Evolutionary conservation across 2,888 invertebrate genomes (phyloP).

Genomic region (Zhuqinia jingwanae): DNA sequence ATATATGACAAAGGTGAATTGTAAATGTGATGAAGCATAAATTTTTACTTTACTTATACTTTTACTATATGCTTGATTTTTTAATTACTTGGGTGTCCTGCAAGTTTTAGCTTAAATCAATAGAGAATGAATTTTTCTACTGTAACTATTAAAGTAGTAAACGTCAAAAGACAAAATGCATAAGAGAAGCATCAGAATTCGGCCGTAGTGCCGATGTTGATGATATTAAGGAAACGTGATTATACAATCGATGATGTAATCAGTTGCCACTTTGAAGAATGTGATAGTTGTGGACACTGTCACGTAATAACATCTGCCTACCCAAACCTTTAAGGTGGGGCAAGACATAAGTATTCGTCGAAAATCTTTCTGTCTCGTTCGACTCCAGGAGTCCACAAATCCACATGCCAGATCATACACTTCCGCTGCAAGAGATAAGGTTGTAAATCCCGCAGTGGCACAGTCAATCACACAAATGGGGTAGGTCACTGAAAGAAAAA

Average conservation of each 20-base stretch:
- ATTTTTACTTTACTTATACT: no score
- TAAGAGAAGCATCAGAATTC: no score
- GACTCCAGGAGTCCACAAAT: constrained; percentile 71
- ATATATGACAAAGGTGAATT: no score
- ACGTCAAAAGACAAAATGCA: no score
- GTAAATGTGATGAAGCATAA: no score
- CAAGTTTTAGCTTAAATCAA: no score
- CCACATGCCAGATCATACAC: constrained; percentile 64
- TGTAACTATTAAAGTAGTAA: no score
- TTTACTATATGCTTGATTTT: no score
- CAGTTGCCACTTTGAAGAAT: constrained; percentile 63
- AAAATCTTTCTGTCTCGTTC: constrained; percentile 68
- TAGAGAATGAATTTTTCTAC: no score
- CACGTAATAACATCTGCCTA: constrained; percentile 66
- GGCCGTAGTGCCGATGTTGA: no score
- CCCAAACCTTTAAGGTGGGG: constrained; percentile 68
- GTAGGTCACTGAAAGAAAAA: constrained; percentile 52
- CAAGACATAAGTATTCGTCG: constrained; percentile 60
- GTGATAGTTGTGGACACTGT: constrained; percentile 69
- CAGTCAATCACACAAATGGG: constrained; percentile 66
- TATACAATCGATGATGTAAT: constrained; percentile 73
- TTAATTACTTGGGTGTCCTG: no score
- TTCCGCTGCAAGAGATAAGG: constrained; percentile 62
- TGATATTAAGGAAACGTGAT: constrained; percentile 65
- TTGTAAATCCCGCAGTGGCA: constrained; percentile 64